These are phyloP conservation scores for Hemitrygon akajei DNA, from an alignment of 2,797 vertebrate genomes.

Conservation along the genomic window DNA sequence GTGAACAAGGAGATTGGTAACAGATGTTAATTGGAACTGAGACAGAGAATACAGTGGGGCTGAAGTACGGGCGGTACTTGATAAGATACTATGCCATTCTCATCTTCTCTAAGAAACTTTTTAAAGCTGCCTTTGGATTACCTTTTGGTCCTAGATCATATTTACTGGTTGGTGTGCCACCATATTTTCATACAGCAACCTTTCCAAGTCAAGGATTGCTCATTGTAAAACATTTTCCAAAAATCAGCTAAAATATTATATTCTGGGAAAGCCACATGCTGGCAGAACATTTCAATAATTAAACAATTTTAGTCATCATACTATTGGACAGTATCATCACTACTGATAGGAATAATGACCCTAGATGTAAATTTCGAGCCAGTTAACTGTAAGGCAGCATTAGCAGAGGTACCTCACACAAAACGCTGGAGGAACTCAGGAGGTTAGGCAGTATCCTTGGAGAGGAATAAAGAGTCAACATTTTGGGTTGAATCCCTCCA, in stretches of 20 bases:
- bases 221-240: background rate
- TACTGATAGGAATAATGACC: background rate
- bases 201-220: background rate
- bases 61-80: background rate
- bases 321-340: background rate
- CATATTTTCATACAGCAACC: background rate
- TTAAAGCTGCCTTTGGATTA: background rate
- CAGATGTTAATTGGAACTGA: background rate
- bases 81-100: background rate
- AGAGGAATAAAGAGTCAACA: no score
- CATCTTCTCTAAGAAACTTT: background rate
- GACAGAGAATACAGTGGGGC: background rate
- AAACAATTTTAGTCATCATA: background rate
- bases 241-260: background rate
- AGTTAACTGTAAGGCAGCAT: background rate
- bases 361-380: background rate
- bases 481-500: no score
- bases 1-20: background rate
- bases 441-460: no score
- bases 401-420: no score
- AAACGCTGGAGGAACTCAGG: no score
- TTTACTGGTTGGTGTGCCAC: background rate
- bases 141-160: background rate
- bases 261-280: background rate
- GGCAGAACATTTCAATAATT: background rate